These are phyloP conservation scores for Platyrinchus mystaceus DNA, from an alignment of 2,797 vertebrate species.

Conservation along the genomic window DNA sequence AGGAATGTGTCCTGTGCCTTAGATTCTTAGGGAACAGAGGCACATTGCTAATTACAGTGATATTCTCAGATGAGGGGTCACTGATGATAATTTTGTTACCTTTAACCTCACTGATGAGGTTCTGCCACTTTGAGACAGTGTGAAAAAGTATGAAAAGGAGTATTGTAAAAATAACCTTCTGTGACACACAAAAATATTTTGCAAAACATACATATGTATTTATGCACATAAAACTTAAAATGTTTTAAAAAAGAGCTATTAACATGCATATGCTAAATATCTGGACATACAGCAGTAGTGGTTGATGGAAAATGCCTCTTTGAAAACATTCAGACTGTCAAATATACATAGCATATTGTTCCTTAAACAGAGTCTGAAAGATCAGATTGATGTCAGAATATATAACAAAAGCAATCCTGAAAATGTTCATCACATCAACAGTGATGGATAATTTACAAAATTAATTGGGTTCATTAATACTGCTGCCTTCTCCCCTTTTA, in stretches of 20 bases:
- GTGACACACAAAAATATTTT: neutral
- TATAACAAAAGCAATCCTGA: conserved; percentile 14
- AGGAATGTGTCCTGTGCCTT: neutral
- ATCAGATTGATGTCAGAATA: neutral
- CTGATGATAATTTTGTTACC: neutral
- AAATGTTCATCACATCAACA: neutral
- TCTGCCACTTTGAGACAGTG: neutral
- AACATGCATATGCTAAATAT: neutral
- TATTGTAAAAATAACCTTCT: neutral
- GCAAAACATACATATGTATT: neutral
- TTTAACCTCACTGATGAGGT: conserved; percentile 1
- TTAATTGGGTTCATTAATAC: neutral
- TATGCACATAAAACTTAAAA: neutral
- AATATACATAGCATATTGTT: neutral
- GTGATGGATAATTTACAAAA: neutral
- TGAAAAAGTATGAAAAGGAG: neutral
- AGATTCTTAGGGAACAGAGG: neutral
- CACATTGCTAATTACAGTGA: neutral
- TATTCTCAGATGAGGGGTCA: conserved; percentile 5
- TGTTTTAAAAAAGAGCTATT: neutral
- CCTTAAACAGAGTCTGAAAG: neutral
- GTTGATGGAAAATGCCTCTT: neutral
- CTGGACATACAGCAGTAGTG: neutral
- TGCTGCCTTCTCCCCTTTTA: neutral
- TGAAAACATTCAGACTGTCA: neutral